Base-by-base conservation (phyloP, 2,113 vertebrate genomes). In the Aegithalos caudatus region DNA sequence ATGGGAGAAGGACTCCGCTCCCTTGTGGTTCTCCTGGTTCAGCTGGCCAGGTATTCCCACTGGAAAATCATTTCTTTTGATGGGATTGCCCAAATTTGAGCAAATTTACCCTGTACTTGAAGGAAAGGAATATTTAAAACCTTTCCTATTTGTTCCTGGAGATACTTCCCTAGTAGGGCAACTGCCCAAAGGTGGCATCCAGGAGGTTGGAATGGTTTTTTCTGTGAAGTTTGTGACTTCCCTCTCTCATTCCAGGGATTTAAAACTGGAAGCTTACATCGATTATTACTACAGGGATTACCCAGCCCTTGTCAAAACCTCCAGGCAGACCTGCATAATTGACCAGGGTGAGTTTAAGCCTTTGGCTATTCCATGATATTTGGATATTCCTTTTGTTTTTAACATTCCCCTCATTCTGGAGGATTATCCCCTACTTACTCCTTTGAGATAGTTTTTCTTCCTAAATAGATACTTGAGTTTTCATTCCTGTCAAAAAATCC, bases 281-380 rank as follows among this genome's bases (percentile, higher is more conserved):
- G 99, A 99, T 97, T 98, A 99, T 83, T 99, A 99, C 98, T 99
- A 98, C 97, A 98, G 99, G 97, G 99, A 99, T 95, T 99, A 99
- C 94, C 99, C 99, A 88, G 97, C 98, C 40, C 98, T 99, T 94
- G 98, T 99, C 40, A 99, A 98, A 96, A 97, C 97, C 73, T 98
- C 98, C 94, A 98, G 95, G 53, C 99, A 99, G 81, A 97, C 97
- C 33, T 99, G 98, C 80, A 47, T 98, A 74, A 98, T 99, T 76
- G 99, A 99, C 94, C 98, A 98, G 95, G 98, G 99, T 99, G 98
- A 98, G 98, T 92, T 60, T 44, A 60, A 83, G 66, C 21, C 78
- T 62, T 44, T 48, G 79, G 9, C 8, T 80, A 6, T 48, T 51
- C 21, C 2, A 1, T 47, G 64, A 24, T 50, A 19, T 25, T 61